phyloP scores from a whole-genome alignment of 2,113 vertebrate genomes.

The Rattus rattus region DNA sequence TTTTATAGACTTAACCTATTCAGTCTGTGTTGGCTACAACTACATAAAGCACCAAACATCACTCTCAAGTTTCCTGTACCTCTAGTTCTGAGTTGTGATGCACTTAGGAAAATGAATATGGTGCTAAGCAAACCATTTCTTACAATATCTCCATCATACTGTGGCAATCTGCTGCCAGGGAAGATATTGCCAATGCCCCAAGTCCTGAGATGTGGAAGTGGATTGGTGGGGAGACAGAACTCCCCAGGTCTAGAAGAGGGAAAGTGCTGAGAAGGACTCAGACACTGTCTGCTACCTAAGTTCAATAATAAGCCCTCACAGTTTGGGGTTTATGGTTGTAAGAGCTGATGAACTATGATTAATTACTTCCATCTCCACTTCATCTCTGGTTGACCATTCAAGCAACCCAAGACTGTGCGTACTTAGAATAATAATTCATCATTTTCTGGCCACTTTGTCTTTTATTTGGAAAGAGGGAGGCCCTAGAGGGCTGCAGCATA shows the following conservation, averaged over 20 bases:
- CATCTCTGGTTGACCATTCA: neutral
- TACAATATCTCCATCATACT: neutral
- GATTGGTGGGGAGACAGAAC: rapidly evolving
- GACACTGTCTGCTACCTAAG: rapidly evolving
- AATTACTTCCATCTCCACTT: neutral
- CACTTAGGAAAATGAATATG: conserved; percentile 42
- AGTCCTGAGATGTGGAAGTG: neutral
- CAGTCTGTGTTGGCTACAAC: neutral
- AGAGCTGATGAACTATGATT: neutral
- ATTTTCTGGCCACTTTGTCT: neutral
- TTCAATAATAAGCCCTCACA: neutral
- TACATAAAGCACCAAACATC: conserved; percentile 25
- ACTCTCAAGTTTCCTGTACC: neutral
- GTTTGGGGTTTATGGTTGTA: neutral
- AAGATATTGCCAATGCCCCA: neutral
- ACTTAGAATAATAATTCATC: neutral
- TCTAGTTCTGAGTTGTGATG: neutral
- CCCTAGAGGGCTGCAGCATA: neutral
- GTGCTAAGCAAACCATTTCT: conserved; percentile 41
- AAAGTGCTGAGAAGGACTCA: neutral
- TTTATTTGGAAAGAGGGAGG: neutral
- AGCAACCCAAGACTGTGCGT: neutral
- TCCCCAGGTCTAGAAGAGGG: neutral
- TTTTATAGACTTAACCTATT: neutral
- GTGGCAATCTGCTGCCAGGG: neutral